Base-by-base conservation (phyloP, 2,797 vertebrate species). In the Pangasius larnaudii region DNA sequence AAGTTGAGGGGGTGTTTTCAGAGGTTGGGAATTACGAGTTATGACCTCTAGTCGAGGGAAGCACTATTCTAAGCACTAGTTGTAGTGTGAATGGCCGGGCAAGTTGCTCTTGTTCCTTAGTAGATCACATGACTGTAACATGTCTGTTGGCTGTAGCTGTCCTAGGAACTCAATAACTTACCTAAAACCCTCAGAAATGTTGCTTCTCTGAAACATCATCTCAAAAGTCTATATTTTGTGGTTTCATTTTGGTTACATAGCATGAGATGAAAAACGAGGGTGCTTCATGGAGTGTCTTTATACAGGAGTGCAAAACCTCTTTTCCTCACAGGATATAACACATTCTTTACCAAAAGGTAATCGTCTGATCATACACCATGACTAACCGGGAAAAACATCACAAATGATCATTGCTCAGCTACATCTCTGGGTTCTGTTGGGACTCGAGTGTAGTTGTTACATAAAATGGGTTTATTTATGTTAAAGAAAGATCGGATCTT, bases 161-260 rank as follows among this genome's bases (percentile, higher is more conserved):
- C 22, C 71, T 24, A 46, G 36, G 11, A 74, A 46, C 39, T 27
- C 71, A 27, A 27, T 22, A 74, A 24, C 22, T 7, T 71, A 36
- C 67, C 33, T 71, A 39, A 42, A 42, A 69, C 5, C n/a, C 30
- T 69, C 61, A 56, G 27, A 63, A 63, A 14, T 22, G 69, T 33
- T 74, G 9, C 36, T 74, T 46, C 24, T 75, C 5, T 46, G 36
- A 74, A 10, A 46, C 39, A 14, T n/a, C 24, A 27, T 13, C n/a
- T 75, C 24, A 75, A 49, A n/a, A 4, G 1, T 75, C 42, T n/a
- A 14, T 49, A 27, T 74, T 24, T 56, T 56, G n/a, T 67, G 69
- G 72, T 49, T 75, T 75, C 42, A 75, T 75, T 71, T 77, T 77
- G n/a, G 14, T 77, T 77, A 30, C 27, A 33, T 7, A 78, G n/a